Conservation (phyloP, 2,888 invertebrate genomes). For the Carterocephalus palaemon region DNA sequence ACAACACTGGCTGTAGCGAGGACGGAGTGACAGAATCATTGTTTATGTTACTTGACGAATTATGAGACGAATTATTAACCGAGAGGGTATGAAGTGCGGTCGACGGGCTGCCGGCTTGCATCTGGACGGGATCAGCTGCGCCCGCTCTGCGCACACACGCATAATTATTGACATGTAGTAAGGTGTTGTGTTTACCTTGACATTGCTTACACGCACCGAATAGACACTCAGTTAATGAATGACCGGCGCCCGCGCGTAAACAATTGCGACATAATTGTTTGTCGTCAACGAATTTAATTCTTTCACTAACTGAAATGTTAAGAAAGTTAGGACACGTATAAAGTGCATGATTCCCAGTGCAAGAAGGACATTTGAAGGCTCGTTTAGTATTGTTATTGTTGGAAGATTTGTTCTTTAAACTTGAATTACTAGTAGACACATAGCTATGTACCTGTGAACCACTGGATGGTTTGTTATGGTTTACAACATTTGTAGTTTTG, state of each 20-base stretch:
- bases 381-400: slow-evolving; percentile 2
- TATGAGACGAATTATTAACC: not conserved
- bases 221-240: slow-evolving; percentile 6
- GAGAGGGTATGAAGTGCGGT: not conserved
- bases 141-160: too few relatives aligned
- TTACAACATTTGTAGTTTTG: not conserved
- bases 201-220: slow-evolving; percentile 17
- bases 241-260: slow-evolving; percentile 14
- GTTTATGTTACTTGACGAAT: not conserved
- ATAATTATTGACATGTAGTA: too few relatives aligned
- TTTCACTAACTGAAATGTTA: slow-evolving; percentile 2
- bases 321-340: slow-evolving; percentile 15
- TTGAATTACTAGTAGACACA: not conserved
- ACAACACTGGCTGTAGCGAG: slow-evolving; percentile 16
- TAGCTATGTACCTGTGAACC: not conserved
- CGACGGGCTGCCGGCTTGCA: too few relatives aligned
- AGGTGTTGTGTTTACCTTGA: slow-evolving; percentile 17
- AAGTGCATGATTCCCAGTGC: slow-evolving; percentile 12
- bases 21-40: not conserved
- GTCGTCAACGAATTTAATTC: slow-evolving; percentile 4
- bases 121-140: too few relatives aligned
- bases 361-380: not conserved
- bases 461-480: not conserved
- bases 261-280: slow-evolving; percentile 16
- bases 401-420: not conserved